Evolutionary conservation across 2,888 invertebrate genomes (phyloP).

Genomic region (Megaustenia siamemsis): DNA sequence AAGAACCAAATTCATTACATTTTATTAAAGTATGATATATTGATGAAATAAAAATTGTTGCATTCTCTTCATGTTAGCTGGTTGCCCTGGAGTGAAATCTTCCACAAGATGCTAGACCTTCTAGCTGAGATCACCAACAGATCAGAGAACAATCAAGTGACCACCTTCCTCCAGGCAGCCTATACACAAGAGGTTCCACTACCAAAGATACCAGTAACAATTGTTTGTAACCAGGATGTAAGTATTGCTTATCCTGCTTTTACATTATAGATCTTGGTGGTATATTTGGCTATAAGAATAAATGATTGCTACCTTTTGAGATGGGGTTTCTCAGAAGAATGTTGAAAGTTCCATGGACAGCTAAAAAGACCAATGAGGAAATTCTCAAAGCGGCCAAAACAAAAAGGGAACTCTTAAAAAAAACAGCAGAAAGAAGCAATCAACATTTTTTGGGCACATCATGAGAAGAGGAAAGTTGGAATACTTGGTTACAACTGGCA

Average conservation of each 20-base stretch:
- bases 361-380: no score
- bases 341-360: no score
- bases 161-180: constrained; percentile 84
- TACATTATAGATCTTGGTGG: no score
- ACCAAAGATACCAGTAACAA: constrained; percentile 68
- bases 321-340: no score
- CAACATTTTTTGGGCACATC: no score
- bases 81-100: constrained; percentile 97
- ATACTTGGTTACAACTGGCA: no score
- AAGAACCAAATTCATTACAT: not conserved
- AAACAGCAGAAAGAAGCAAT: no score
- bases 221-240: constrained; percentile 74
- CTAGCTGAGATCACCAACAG: constrained; percentile 87
- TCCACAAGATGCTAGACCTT: constrained; percentile 91
- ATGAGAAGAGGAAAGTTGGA: no score
- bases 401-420: no score
- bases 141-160: constrained; percentile 68
- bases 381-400: no score
- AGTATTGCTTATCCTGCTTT: constrained; percentile 18
- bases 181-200: constrained; percentile 85
- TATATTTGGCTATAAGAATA: no score
- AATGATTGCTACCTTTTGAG: no score
- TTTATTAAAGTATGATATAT: not conserved
- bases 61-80: constrained; percentile 83
- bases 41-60: not conserved